These are phyloP conservation scores for Crotalus horridus DNA, from an alignment of 2,113 vertebrate species.

Conservation along the genomic window DNA sequence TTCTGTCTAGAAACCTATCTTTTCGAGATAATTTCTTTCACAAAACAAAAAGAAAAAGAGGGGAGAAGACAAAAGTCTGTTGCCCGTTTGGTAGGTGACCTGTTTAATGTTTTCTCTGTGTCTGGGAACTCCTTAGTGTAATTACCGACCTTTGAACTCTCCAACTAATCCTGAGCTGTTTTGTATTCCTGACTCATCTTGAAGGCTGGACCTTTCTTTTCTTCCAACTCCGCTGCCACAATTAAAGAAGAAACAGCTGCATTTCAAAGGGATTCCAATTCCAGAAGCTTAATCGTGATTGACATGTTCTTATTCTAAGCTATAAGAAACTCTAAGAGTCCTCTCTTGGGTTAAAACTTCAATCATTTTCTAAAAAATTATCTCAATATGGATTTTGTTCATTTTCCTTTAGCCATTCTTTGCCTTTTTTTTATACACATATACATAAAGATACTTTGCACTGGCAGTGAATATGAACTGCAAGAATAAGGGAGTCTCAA, in stretches of 20 bases:
- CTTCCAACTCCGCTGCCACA: constrained; percentile 78
- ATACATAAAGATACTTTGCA: constrained; percentile 70
- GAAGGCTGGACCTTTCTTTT: constrained; percentile 84
- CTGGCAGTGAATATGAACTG: constrained; percentile 69
- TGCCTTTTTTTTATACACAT: constrained; percentile 47
- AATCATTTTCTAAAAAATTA: constrained; percentile 88
- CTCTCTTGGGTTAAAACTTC: constrained; percentile 88
- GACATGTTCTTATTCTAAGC: constrained; percentile 86
- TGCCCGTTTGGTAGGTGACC: constrained; percentile 84
- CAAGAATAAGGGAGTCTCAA: constrained; percentile 58
- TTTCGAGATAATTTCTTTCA: constrained; percentile 68
- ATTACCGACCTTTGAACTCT: constrained; percentile 85
- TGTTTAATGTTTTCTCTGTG: constrained; percentile 84
- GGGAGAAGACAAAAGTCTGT: constrained; percentile 64
- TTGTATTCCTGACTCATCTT: constrained; percentile 86
- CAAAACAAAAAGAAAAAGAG: constrained; percentile 61
- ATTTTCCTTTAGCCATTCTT: constrained; percentile 85
- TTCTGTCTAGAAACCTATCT: constrained; percentile 76
- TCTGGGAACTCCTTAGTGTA: constrained; percentile 87
- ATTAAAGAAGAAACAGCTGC: constrained; percentile 89
- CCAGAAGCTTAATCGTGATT: constrained; percentile 85
- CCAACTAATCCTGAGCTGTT: constrained; percentile 81
- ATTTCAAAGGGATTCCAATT: constrained; percentile 88
- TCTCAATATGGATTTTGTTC: constrained; percentile 87
- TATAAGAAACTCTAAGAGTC: constrained; percentile 84